Evolutionary conservation across 2,113 vertebrate genomes (phyloP).

Genomic region (Sporophila hypoxantha): DNA sequence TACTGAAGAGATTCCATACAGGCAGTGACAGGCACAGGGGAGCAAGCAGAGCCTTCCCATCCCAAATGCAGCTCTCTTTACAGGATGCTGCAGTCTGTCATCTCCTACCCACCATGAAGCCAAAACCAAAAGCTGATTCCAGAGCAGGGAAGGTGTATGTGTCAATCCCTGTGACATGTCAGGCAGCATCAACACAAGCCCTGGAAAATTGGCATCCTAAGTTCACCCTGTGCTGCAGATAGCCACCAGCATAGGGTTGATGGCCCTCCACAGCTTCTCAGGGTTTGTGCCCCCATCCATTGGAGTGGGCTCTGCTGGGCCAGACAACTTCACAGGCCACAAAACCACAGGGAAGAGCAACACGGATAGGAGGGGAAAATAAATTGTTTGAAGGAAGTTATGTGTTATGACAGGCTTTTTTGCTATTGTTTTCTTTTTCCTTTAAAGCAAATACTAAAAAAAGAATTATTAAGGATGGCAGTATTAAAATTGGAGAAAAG

Average conservation of each 20-base stretch:
- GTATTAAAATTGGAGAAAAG: neutral
- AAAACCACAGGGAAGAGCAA: neutral
- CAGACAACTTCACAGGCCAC: neutral
- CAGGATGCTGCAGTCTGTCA: neutral
- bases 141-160: rapidly evolving
- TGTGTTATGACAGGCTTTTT: neutral
- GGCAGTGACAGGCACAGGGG: neutral
- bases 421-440: neutral
- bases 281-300: neutral
- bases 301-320: rapidly evolving
- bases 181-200: neutral
- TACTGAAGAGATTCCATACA: neutral
- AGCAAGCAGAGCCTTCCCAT: neutral
- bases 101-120: neutral
- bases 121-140: rapidly evolving
- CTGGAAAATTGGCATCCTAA: neutral
- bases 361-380: neutral
- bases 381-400: neutral
- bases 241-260: rapidly evolving
- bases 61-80: neutral
- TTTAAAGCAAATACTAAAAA: neutral
- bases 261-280: neutral
- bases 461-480: neutral
- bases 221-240: neutral
- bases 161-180: neutral